These are phyloP conservation scores for Palythoa grandiflora DNA, from an alignment of 92 coral and sea anemone species.

Conservation along the genomic window DNA sequence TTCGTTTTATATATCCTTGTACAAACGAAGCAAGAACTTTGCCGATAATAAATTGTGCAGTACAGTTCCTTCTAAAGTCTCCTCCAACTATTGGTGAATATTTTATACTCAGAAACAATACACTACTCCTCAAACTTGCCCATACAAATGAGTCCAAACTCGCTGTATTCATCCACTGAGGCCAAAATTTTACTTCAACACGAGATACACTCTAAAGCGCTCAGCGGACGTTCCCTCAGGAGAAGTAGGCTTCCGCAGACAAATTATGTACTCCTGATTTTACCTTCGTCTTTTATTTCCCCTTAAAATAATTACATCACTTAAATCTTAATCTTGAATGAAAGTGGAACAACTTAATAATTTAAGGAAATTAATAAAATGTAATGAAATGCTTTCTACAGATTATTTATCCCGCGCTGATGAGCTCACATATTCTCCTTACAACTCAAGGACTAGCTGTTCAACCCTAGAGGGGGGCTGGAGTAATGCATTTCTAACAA, in stretches of 20 bases:
- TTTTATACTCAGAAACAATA: slow-evolving; percentile 46
- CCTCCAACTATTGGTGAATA: slow-evolving; percentile 42
- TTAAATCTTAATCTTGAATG: neutral
- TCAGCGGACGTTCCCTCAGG: slow-evolving; percentile 64
- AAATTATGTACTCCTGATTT: slow-evolving; percentile 42
- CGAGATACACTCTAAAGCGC: slow-evolving; percentile 92
- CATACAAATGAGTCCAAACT: slow-evolving; percentile 70
- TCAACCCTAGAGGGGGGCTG: slow-evolving; percentile 88
- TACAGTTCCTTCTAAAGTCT: slow-evolving; percentile 45
- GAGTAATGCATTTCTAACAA: slow-evolving; percentile 54
- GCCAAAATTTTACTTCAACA: slow-evolving; percentile 94
- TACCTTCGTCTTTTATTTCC: neutral
- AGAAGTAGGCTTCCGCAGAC: slow-evolving; percentile 29
- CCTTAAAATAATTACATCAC: neutral
- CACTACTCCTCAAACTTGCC: slow-evolving; percentile 70
- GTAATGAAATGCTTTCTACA: slow-evolving; percentile 11
- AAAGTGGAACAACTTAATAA: slow-evolving; percentile 27
- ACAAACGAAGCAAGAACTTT: slow-evolving; percentile 60
- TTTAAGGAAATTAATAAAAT: neutral
- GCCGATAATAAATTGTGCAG: slow-evolving; percentile 44
- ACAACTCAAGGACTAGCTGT: slow-evolving; percentile 21
- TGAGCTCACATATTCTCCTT: slow-evolving; percentile 8
- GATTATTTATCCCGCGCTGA: slow-evolving; percentile 51
- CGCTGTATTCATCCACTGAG: slow-evolving; percentile 91
- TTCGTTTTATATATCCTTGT: slow-evolving; percentile 65